A percentile compares a stretch with the other conserved stretches of the same genome.
Evolutionary conservation across 2,888 invertebrate genomes (phyloP).

Genomic region (Cosmopolites sordidus): DNA sequence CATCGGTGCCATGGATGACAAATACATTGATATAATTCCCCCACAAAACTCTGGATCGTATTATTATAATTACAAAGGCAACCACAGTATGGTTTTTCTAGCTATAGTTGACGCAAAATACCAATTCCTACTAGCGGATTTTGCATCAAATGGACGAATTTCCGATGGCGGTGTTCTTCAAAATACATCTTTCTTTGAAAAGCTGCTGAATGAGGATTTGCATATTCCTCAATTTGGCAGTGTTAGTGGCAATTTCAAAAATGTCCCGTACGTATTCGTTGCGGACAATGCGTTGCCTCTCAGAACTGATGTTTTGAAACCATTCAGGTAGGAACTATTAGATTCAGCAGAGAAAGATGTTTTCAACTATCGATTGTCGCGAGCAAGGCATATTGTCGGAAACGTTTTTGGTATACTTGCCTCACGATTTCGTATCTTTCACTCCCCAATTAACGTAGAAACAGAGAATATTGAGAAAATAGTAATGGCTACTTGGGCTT

Average conservation of each 20-base stretch:
- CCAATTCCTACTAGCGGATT: slow-evolving; percentile 30
- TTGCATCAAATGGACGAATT: slow-evolving; percentile 32
- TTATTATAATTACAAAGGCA: slow-evolving; percentile 33
- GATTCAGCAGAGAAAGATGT: slow-evolving; percentile 13
- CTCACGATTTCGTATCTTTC: too few species aligned
- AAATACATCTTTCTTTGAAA: slow-evolving; percentile 26
- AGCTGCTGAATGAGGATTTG: slow-evolving; percentile 23
- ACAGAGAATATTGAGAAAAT: neutral
- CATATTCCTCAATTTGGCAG: too few species aligned
- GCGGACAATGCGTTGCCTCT: slow-evolving; percentile 35
- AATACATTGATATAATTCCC: neutral
- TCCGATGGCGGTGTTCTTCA: slow-evolving; percentile 33
- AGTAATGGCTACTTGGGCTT: too few species aligned
- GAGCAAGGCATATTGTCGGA: too few species aligned
- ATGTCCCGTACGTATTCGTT: slow-evolving; percentile 32
- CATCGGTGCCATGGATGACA: slow-evolving; percentile 13
- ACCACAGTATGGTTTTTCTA: slow-evolving; percentile 31
- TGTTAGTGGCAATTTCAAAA: too few species aligned
- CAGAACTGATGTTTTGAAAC: slow-evolving; percentile 29
- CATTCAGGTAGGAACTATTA: slow-evolving; percentile 29
- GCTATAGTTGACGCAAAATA: slow-evolving; percentile 31
- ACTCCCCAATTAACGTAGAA: neutral
- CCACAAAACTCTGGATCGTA: slow-evolving; percentile 26
- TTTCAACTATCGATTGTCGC: slow-evolving; percentile 17
- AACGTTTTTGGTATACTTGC: too few species aligned